phyloP scores from a whole-genome alignment of 2,888 invertebrate genomes.

The Heliconius ismenius region DNA sequence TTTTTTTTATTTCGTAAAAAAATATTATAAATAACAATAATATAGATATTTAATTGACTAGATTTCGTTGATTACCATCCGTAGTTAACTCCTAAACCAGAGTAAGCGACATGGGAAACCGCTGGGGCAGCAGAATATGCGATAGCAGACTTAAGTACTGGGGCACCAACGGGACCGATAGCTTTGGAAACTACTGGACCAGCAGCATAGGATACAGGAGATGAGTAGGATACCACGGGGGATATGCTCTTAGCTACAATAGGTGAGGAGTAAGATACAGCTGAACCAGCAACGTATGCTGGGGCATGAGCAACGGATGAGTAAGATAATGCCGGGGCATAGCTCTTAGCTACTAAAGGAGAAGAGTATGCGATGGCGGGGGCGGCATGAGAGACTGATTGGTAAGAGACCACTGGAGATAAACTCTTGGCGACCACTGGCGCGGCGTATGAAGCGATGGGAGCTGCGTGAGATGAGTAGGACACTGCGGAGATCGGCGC shows the following conservation, averaged over 20 bases:
- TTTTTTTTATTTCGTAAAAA: constrained; percentile 16
- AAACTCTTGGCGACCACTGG: constrained; percentile 52
- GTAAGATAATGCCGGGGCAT: constrained; percentile 58
- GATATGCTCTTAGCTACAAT: constrained; percentile 76
- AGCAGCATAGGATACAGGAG: constrained; percentile 39
- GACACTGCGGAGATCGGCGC: constrained; percentile 77
- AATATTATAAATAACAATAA: constrained; percentile 16
- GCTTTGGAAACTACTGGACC: constrained; percentile 46
- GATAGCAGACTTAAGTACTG: constrained; percentile 48
- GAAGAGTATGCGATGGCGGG: constrained; percentile 51
- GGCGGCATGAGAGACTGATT: constrained; percentile 65
- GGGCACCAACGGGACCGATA: constrained; percentile 31
- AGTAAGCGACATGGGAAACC: constrained; percentile 85
- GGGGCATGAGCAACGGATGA: constrained; percentile 55
- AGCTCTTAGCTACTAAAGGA: constrained; percentile 49
- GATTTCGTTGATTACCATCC: constrained; percentile 60
- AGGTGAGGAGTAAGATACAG: constrained; percentile 49
- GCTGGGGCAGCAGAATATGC: constrained; percentile 48
- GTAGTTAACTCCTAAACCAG: constrained; percentile 79
- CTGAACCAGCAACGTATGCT: not conserved
- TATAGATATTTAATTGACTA: constrained; percentile 22
- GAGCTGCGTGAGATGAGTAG: constrained; percentile 47
- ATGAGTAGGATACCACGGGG: constrained; percentile 59
- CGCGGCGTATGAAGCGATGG: constrained; percentile 28
- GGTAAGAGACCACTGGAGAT: constrained; percentile 58